These are phyloP conservation scores for Cepaea nemoralis DNA, from an alignment of 1,140 invertebrate species.

Conservation along the genomic window DNA sequence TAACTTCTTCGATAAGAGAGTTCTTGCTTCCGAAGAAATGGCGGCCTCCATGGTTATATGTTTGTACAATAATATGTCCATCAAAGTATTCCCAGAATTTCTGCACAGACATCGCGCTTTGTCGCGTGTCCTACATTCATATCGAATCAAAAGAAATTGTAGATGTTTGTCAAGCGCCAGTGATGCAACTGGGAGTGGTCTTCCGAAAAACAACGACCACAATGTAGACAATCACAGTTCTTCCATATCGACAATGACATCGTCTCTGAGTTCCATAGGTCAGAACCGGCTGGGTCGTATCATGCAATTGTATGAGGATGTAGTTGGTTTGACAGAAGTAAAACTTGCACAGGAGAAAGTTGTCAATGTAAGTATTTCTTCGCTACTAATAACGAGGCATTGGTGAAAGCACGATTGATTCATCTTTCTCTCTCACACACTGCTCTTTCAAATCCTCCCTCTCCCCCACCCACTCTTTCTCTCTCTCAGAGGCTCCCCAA, in stretches of 20 bases:
- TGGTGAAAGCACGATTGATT: too few species aligned
- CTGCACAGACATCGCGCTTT: not conserved
- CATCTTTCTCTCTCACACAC: too few species aligned
- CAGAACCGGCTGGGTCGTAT: constrained; percentile 46
- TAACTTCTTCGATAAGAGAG: too few species aligned
- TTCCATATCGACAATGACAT: not conserved
- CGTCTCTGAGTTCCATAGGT: not conserved
- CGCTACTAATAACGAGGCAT: too few species aligned
- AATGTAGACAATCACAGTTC: not conserved
- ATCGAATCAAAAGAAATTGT: not conserved
- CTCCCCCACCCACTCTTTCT: too few species aligned
- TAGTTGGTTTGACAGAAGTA: constrained; percentile 72
- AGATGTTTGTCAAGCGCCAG: not conserved
- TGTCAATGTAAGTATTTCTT: constrained; percentile 67
- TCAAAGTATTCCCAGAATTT: not conserved
- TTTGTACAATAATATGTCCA: not conserved
- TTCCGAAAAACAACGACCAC: not conserved
- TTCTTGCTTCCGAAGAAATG: not conserved
- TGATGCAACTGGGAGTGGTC: too few species aligned
- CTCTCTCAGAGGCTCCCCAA: too few species aligned
- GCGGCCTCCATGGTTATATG: not conserved
- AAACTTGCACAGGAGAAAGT: constrained; percentile 72
- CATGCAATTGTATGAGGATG: constrained; percentile 72
- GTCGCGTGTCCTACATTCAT: not conserved
- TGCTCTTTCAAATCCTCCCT: too few species aligned